Base-by-base conservation (phyloP, 2,888 invertebrate species). In the Diaprepes abbreviatus region DNA sequence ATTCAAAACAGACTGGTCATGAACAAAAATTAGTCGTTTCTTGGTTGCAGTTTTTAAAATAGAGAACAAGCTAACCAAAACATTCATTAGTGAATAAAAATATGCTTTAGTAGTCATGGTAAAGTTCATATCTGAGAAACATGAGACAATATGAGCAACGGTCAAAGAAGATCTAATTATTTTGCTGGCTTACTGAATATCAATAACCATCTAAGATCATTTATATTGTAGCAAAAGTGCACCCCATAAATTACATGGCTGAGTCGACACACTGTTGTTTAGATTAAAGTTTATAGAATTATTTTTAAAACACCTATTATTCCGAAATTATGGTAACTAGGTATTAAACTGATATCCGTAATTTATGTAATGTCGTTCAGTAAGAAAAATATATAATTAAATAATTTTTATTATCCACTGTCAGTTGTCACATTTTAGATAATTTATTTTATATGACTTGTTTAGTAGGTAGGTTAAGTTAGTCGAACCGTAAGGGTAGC, bases 281-380 rank as follows among this genome's bases (percentile, higher is more conserved):
- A 70, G 59, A 65, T 59, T 59, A 50, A 59, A 58, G 33, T 63
- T 69, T 69, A 60, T 67, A 67, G 67, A 48, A 62, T 67, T 67
- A 55, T 67, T 67, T 67, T 60, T 50, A 50, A 24, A 58, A 40
- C 16, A 52, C 19, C 55, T 62, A 62, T 59, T 67, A 62, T 40
- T 59, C 45, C 54, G 31, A 59, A 65, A 57, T 65, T 67, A 54
- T 58, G 66, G 66, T 66, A 40, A 66, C 43, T 40, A 54, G 52
- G 52, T 52, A 40, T 50, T 50, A 58, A 28, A 66, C 24, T 58
- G 50, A 58, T 50, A 38, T 16, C 17, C 10, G 17, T 45, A 64
- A 17, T 19, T 31, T 66, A 58, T 58, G 50, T 50, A 57, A 48
- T 57, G 40, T 36, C 66, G 28, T 58, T 58, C 14, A 31, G 66